phyloP scores from a whole-genome alignment of 2,888 invertebrate species.

The Lysandra coridon region DNA sequence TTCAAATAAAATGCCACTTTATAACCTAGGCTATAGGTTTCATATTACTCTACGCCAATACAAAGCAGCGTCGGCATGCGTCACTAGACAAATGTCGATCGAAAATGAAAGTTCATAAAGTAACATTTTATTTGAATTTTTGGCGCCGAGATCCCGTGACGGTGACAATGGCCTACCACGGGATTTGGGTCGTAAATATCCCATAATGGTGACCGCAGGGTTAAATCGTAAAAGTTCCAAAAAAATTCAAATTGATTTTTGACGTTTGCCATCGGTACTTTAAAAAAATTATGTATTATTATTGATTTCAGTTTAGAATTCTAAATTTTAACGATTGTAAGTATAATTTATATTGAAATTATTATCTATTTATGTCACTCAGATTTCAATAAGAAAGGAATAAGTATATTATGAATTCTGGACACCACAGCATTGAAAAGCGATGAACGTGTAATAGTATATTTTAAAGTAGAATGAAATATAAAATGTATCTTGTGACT shows the following conservation, averaged over 20 bases:
- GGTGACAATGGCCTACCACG: not conserved
- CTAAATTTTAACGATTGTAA: not conserved
- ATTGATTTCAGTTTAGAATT: not conserved
- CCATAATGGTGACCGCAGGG: not conserved
- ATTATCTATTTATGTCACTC: not conserved
- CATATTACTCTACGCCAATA: too few relatives aligned
- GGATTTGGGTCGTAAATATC: not conserved
- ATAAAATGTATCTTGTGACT: too few relatives aligned
- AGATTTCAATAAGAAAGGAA: constrained; percentile 1
- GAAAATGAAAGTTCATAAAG: too few relatives aligned
- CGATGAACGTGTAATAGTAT: not conserved
- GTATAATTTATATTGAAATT: not conserved
- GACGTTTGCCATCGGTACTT: not conserved
- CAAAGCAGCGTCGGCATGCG: too few relatives aligned
- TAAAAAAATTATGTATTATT: not conserved
- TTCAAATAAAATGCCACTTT: too few relatives aligned
- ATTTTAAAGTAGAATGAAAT: not conserved
- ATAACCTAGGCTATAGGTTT: too few relatives aligned
- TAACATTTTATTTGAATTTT: too few relatives aligned
- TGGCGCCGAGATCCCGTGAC: too few relatives aligned
- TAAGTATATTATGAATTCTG: not conserved
- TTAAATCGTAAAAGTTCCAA: not conserved
- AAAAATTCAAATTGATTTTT: constrained; percentile 7
- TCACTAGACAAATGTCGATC: too few relatives aligned
- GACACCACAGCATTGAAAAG: too few relatives aligned